phyloP scores from a whole-genome alignment of 2,797 vertebrate genomes.

The Yasuhikotakia modesta region DNA sequence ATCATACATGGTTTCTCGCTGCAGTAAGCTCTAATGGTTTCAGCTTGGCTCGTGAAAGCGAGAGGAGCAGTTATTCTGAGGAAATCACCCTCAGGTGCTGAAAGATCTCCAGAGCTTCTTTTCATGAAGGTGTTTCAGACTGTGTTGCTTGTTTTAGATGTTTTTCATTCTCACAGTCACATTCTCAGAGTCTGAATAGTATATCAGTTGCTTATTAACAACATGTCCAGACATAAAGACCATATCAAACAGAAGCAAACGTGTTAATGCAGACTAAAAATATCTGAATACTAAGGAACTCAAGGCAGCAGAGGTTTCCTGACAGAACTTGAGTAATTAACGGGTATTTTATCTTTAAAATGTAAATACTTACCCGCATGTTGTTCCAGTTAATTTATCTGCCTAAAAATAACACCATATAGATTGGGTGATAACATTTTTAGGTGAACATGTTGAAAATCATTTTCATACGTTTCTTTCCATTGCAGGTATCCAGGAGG shows the following conservation, averaged over 20 bases:
- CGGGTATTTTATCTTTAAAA: too few species aligned
- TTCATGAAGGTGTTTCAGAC: slow-evolving; percentile 6
- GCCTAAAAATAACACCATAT: not conserved
- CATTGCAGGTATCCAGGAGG: slow-evolving; percentile 96
- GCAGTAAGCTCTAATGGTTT: slow-evolving; percentile 9
- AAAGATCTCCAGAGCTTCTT: slow-evolving; percentile 28
- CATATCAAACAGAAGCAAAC: not conserved
- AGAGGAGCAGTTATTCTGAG: slow-evolving; percentile 6
- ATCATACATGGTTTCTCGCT: not conserved
- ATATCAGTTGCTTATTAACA: not conserved
- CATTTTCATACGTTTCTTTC: slow-evolving; percentile 19
- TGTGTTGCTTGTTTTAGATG: slow-evolving; percentile 1
- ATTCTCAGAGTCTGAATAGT: not conserved
- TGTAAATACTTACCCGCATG: too few species aligned
- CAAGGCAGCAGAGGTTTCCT: not conserved
- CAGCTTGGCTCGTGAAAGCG: slow-evolving; percentile 32
- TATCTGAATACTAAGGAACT: not conserved
- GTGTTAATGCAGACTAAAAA: not conserved
- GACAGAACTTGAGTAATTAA: not conserved
- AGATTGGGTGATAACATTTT: not conserved
- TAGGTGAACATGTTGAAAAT: not conserved
- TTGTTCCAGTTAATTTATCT: not conserved
- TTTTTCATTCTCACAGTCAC: not conserved
- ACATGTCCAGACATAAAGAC: not conserved
- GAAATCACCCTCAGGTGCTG: not conserved